Percentiles rank a stretch among this genome's conserved stretches.
phyloP scores from a whole-genome alignment of 2,113 vertebrate genomes.

The Pionites leucogaster region DNA sequence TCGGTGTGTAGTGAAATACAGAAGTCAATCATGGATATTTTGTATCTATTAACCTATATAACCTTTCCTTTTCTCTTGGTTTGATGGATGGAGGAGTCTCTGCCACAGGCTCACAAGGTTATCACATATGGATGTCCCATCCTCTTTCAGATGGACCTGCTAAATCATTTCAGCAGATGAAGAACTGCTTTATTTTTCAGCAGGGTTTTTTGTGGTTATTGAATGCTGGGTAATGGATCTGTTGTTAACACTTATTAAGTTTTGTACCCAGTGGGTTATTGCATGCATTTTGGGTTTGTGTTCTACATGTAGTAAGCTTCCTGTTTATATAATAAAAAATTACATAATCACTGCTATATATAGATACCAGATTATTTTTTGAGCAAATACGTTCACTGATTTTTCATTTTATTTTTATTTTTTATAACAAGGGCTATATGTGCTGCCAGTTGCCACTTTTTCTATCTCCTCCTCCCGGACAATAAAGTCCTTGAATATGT shows the following conservation, averaged over 20 bases:
- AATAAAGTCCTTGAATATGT: neutral
- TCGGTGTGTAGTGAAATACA: slow-evolving; percentile 34
- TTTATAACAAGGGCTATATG: neutral
- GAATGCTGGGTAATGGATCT: neutral
- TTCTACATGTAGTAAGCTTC: neutral
- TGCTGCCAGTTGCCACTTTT: neutral
- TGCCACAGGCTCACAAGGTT: neutral
- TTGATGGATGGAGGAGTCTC: slow-evolving; percentile 42
- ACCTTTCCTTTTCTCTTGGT: slow-evolving; percentile 39
- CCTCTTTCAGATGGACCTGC: neutral
- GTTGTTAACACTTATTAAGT: neutral
- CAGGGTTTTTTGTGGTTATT: slow-evolving; percentile 2
- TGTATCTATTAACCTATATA: slow-evolving; percentile 47
- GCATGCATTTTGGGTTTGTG: neutral
- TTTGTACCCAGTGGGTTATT: neutral
- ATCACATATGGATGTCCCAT: neutral
- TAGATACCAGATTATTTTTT: neutral
- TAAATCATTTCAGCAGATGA: slow-evolving; percentile 7
- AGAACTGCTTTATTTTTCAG: neutral
- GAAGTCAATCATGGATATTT: slow-evolving; percentile 10
- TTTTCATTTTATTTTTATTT: neutral
- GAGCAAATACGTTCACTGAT: neutral
- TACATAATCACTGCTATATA: neutral
- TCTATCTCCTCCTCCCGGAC: neutral
- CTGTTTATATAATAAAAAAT: neutral